Evolutionary conservation across 2,113 vertebrate species (phyloP).

Genomic region (Nothoprocta pentlandii): DNA sequence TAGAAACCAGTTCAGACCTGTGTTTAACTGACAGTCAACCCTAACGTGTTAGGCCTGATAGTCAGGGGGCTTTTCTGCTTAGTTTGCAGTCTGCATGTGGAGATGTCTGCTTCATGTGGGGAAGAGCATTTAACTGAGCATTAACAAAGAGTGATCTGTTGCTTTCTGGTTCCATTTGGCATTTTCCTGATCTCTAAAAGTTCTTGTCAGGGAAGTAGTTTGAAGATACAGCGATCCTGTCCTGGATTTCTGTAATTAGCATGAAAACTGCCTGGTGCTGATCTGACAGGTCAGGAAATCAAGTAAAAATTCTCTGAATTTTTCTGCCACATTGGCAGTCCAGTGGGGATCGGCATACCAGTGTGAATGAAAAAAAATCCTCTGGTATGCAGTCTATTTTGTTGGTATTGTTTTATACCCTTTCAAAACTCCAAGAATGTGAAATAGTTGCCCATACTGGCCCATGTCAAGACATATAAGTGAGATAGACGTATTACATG

Average conservation of each 20-base stretch:
- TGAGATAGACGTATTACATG: rapidly evolving
- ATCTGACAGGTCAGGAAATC: not conserved
- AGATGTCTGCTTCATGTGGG: not conserved
- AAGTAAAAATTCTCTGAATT: not conserved
- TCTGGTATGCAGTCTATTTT: not conserved
- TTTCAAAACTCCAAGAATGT: not conserved
- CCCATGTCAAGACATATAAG: not conserved
- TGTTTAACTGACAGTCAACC: not conserved
- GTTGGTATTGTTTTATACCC: not conserved
- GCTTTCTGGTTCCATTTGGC: not conserved
- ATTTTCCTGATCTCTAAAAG: not conserved
- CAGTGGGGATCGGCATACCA: not conserved
- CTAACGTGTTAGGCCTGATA: not conserved
- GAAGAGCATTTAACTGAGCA: not conserved
- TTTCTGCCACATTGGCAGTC: not conserved
- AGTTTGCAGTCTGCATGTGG: rapidly evolving
- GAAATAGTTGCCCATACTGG: not conserved
- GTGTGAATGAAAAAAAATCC: not conserved
- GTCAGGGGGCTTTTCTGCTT: not conserved
- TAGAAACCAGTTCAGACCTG: not conserved
- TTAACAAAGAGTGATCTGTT: not conserved
- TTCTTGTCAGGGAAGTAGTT: not conserved
- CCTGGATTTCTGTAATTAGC: not conserved
- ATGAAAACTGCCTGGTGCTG: not conserved
- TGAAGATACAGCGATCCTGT: not conserved